Conservation (phyloP, 1,140 invertebrate species). For the Bilobella aurantiaca region DNA sequence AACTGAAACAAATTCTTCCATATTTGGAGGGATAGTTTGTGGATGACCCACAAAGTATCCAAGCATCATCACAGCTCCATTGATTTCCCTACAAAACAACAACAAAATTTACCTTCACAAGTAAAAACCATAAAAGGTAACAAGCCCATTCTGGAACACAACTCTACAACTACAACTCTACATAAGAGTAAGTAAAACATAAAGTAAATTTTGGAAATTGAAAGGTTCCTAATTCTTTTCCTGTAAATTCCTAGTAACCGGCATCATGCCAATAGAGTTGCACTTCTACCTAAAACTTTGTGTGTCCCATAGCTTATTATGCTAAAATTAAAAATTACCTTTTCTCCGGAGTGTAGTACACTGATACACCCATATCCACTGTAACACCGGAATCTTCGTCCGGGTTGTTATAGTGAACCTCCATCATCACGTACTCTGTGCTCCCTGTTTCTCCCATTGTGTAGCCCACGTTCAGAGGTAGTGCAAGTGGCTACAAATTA, state of each 20-base stretch:
- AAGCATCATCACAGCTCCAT: background rate
- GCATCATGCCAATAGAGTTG: too few relatives aligned
- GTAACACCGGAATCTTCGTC: background rate
- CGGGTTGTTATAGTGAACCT: constrained; percentile 16
- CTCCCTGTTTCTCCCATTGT: background rate
- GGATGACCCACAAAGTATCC: background rate
- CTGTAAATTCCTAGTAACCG: too few relatives aligned
- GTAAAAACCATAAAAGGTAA: too few relatives aligned
- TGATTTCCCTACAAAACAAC: background rate
- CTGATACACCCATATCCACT: background rate
- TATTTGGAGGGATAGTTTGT: constrained; percentile 12
- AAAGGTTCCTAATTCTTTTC: too few relatives aligned
- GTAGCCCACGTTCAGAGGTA: constrained; percentile 15
- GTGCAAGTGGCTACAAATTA: background rate
- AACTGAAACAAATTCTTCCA: background rate
- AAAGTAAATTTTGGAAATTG: too few relatives aligned
- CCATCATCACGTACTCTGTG: background rate
- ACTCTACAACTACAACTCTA: too few relatives aligned
- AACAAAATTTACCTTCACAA: too few relatives aligned
- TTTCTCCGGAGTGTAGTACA: constrained; percentile 4
- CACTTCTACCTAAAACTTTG: too few relatives aligned
- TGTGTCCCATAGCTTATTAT: too few relatives aligned
- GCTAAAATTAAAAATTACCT: background rate
- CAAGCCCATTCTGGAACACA: too few relatives aligned
- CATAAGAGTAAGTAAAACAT: too few relatives aligned